phyloP scores from a whole-genome alignment of 1,140 invertebrate species.

The Batillaria attramentaria region DNA sequence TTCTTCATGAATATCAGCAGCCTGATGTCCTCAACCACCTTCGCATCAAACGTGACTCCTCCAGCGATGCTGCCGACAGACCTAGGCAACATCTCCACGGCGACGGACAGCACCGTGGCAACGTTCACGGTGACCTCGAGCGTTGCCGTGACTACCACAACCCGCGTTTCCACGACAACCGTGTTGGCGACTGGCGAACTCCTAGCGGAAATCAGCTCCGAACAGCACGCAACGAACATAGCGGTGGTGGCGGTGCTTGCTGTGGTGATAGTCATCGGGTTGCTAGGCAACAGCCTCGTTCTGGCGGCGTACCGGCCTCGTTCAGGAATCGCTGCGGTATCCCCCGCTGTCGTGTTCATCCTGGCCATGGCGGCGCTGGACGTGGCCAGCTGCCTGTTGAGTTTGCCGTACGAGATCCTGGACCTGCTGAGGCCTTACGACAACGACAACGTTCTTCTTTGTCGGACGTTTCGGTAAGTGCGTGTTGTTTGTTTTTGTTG shows the following conservation, averaged over 20 bases:
- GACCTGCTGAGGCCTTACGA: slow-evolving; percentile 23
- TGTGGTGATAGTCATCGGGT: neutral
- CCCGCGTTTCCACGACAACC: neutral
- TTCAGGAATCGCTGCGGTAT: neutral
- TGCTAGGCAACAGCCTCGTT: slow-evolving; percentile 19
- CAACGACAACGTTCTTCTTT: slow-evolving; percentile 25
- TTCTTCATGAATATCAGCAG: too few species aligned
- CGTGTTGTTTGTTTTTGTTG: neutral
- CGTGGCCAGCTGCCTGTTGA: slow-evolving; percentile 15
- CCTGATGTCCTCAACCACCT: neutral
- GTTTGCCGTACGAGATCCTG: slow-evolving; percentile 25
- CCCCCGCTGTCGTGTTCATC: slow-evolving; percentile 22
- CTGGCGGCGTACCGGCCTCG: slow-evolving; percentile 16
- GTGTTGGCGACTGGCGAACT: neutral
- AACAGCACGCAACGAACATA: slow-evolving; percentile 5
- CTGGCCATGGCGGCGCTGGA: slow-evolving; percentile 27
- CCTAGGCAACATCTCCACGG: neutral
- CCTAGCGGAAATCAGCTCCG: neutral
- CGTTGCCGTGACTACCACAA: neutral
- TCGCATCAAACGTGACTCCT: neutral
- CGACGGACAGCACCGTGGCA: neutral
- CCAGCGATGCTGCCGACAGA: neutral
- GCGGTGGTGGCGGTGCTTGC: slow-evolving; percentile 16
- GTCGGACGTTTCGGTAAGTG: slow-evolving; percentile 14
- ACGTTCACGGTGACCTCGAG: too few species aligned